These are phyloP conservation scores for Conger conger DNA, from an alignment of 2,113 vertebrate species.

Conservation along the genomic window DNA sequence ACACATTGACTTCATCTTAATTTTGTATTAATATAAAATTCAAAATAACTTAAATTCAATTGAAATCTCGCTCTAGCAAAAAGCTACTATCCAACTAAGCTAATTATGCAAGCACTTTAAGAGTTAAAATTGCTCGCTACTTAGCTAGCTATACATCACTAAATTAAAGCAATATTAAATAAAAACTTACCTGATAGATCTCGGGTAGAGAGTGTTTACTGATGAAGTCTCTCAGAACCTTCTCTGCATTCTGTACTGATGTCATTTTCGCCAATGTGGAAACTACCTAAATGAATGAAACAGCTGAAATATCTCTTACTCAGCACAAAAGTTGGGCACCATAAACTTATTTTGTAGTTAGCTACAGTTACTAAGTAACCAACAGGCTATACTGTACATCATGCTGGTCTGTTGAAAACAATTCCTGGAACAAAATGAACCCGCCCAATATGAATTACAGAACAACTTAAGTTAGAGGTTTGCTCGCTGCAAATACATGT, in stretches of 20 bases:
- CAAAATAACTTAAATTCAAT: too few relatives aligned
- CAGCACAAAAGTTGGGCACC: neutral
- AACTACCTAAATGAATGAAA: neutral
- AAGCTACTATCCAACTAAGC: too few relatives aligned
- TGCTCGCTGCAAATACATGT: too few relatives aligned
- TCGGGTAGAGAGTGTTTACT: conserved; percentile 13
- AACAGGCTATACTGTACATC: neutral
- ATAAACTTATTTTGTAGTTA: neutral
- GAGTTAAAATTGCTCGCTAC: too few relatives aligned
- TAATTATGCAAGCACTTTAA: too few relatives aligned
- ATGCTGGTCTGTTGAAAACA: neutral
- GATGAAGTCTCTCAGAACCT: neutral
- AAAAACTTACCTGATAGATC: conserved; percentile 13
- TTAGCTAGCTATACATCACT: neutral
- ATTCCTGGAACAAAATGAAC: neutral
- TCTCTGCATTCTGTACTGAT: neutral
- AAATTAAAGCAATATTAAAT: neutral
- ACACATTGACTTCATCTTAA: too few relatives aligned
- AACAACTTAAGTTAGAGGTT: neutral
- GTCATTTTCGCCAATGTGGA: conserved; percentile 12
- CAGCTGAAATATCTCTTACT: neutral
- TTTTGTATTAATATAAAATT: too few relatives aligned
- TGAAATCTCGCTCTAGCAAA: too few relatives aligned
- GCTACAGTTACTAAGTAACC: conserved; percentile 30
- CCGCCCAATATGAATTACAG: neutral